Conservation (phyloP, 1,140 invertebrate genomes). For the Scaptomyza montana region DNA sequence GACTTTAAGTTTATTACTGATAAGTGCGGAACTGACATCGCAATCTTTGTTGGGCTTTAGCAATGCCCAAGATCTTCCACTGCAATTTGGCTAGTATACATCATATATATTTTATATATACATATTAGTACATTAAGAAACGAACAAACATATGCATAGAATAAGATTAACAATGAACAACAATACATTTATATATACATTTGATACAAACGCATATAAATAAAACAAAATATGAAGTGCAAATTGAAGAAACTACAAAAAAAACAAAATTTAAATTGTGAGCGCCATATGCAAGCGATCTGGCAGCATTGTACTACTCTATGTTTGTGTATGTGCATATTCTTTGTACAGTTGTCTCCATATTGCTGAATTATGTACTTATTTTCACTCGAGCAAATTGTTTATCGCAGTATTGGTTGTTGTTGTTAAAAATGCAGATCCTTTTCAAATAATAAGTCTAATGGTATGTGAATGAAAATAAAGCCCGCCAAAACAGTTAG, state of each 20-base stretch:
- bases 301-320: conserved; percentile 26
- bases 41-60: conserved; percentile 17
- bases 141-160: conserved; percentile 13
- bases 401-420: neutral
- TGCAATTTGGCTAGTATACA: conserved; percentile 9
- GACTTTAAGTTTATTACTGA: conserved; percentile 61
- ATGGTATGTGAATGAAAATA: neutral
- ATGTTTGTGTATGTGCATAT: conserved; percentile 20
- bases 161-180: conserved; percentile 27
- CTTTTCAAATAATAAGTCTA: neutral
- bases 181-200: conserved; percentile 27
- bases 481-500: conserved; percentile 44
- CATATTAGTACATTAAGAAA: conserved; percentile 14
- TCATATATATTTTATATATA: neutral
- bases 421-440: neutral
- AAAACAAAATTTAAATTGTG: conserved; percentile 4
- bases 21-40: conserved; percentile 12
- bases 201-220: conserved; percentile 36
- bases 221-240: conserved; percentile 39
- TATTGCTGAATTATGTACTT: conserved; percentile 30
- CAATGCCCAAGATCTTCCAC: conserved; percentile 34
- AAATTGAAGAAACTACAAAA: conserved; percentile 18
- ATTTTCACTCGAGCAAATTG: neutral
- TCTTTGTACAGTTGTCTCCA: conserved; percentile 62
- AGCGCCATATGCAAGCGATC: conserved; percentile 14